Evolutionary conservation across 2,888 invertebrate genomes (phyloP), one percentile per base, ranked within the genome.

Genomic region (Ceratothoa steindachneri): DNA sequence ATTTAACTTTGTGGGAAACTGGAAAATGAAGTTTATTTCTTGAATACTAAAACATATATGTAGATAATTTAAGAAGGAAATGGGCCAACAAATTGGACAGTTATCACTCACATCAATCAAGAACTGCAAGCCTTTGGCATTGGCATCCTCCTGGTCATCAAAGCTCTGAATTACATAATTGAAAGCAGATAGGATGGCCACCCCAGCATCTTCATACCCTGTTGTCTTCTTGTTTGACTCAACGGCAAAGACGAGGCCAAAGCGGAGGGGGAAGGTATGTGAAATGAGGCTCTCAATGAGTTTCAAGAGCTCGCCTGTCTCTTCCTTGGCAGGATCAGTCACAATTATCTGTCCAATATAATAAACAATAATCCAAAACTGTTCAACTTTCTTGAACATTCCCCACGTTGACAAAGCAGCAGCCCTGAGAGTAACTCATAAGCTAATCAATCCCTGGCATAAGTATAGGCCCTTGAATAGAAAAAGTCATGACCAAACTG

Each of bases 251-350:
- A 78, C 80, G 51, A 74, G 3, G 22, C 79, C 98, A 51, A 98
- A 89, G 77, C 96, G 89, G 65, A 92, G 87, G 0, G 98, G 97
- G 3, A 96, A 95, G 74, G 91, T 90, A 84, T 98, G 96, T 65
- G 92, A 89, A 75, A 93, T 89, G 83, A 99, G 90, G 0, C 96
- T 94, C 85, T 97, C 95, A 0, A 93, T 91, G 81, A 97, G 87
- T 83, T 92, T 91, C 22, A 99, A 85, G 9, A 97, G 90, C 53
- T 89, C 88, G 0, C 85, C 82, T 22, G 91, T 88, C 15, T 88
- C 86, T 3, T 87, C 84, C 15, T 89, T 89, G 0, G 91, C 86
- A 0, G 97, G 97, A 85, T 98, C 93, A 51, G 95, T 88, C 29
- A 97, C 88, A 74, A 97, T 88, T 3, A 95, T 89, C 92, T 92